These are phyloP conservation scores for Drosophila tristis DNA, from an alignment of 1,140 invertebrate genomes.

Conservation along the genomic window DNA sequence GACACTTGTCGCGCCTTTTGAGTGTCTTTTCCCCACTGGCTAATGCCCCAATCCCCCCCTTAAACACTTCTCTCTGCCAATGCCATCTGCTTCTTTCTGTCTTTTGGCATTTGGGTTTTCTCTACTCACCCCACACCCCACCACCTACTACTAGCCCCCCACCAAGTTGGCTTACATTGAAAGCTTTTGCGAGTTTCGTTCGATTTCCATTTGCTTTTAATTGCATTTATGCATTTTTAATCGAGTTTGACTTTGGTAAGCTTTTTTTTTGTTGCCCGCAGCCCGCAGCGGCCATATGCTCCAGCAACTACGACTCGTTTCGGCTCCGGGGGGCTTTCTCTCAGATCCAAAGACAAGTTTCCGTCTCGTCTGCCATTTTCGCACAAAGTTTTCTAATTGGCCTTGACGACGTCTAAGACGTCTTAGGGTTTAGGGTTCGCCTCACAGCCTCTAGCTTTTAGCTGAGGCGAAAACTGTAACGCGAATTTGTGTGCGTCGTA, in stretches of 20 bases:
- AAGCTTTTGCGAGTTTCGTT: slow-evolving; percentile 53
- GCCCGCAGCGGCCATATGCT: too few relatives aligned
- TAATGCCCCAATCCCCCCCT: neutral
- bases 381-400: slow-evolving; percentile 51
- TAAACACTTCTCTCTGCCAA: neutral
- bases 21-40: slow-evolving; percentile 14
- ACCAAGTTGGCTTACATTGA: slow-evolving; percentile 11
- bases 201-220: slow-evolving; percentile 61
- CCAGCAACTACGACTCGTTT: too few relatives aligned
- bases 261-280: slow-evolving; percentile 16
- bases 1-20: slow-evolving; percentile 60
- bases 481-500: slow-evolving; percentile 25
- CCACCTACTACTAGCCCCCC: slow-evolving; percentile 1
- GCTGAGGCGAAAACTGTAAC: slow-evolving; percentile 11
- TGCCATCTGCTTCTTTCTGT: slow-evolving; percentile 34
- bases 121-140: slow-evolving; percentile 4
- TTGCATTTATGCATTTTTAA: slow-evolving; percentile 61
- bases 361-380: slow-evolving; percentile 28
- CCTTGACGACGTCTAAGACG: slow-evolving; percentile 47
- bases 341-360: slow-evolving; percentile 28
- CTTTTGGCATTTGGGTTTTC: slow-evolving; percentile 31
- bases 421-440: slow-evolving; percentile 11
- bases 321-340: neutral
- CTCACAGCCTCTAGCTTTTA: neutral
- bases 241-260: slow-evolving; percentile 58